A percentile compares a stretch with the other conserved stretches of the same genome.
These are phyloP conservation scores for Abrostola triplasia DNA, from an alignment of 2,888 invertebrate species.

Conservation along the genomic window DNA sequence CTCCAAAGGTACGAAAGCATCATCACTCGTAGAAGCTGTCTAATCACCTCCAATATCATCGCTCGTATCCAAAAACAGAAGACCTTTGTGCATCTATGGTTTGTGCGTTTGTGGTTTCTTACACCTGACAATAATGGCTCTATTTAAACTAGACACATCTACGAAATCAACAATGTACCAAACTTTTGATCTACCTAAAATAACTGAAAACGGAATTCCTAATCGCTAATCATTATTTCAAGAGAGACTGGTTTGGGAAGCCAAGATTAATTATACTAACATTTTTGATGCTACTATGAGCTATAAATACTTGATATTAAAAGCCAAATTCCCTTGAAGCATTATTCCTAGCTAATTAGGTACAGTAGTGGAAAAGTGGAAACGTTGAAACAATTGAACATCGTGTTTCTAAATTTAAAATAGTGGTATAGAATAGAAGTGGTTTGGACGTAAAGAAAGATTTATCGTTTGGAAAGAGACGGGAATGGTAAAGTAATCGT, in stretches of 20 bases:
- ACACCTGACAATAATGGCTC: neutral
- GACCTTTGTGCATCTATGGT: no score
- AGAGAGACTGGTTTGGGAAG: slow-evolving; percentile 31
- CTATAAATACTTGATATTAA: neutral
- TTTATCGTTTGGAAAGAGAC: slow-evolving; percentile 27
- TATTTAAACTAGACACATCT: neutral
- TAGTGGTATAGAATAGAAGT: slow-evolving; percentile 24
- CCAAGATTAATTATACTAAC: slow-evolving; percentile 31
- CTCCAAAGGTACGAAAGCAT: no score
- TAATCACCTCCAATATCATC: no score
- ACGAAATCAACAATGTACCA: slow-evolving; percentile 8
- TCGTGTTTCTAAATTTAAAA: slow-evolving; percentile 35
- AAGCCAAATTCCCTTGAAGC: slow-evolving; percentile 10
- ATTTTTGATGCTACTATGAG: neutral
- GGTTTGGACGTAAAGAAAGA: slow-evolving; percentile 9
- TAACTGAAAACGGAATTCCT: slow-evolving; percentile 34
- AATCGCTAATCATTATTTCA: slow-evolving; percentile 48
- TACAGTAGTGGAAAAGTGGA: slow-evolving; percentile 33
- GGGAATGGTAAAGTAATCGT: slow-evolving; percentile 6
- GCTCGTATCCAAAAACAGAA: no score
- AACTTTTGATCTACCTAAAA: slow-evolving; percentile 37
- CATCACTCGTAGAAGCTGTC: no score
- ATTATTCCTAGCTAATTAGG: slow-evolving; percentile 40
- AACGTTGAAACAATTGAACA: slow-evolving; percentile 49
- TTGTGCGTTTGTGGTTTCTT: neutral